These are phyloP conservation scores for Hymenochirus boettgeri DNA, from an alignment of 2,113 vertebrate species.

Conservation along the genomic window DNA sequence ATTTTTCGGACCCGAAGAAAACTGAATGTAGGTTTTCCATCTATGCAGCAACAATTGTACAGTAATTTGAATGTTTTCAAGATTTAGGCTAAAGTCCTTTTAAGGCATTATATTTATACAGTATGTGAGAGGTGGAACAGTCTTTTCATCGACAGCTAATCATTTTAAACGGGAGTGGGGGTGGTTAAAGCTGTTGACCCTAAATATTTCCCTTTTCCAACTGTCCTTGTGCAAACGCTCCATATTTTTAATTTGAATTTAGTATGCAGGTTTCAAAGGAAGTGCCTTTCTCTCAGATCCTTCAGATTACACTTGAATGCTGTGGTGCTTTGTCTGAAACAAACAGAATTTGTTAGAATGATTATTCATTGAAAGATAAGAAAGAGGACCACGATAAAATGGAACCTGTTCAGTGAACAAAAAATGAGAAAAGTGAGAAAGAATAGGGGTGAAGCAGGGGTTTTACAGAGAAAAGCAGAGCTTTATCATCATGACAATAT, in stretches of 20 bases:
- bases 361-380: neutral
- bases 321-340: slow-evolving; percentile 3
- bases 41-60: too few species aligned
- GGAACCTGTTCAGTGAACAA: slow-evolving; percentile 24
- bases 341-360: neutral
- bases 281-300: slow-evolving; percentile 1
- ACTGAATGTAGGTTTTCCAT: neutral
- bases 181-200: neutral
- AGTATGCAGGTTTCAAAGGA: neutral
- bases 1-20: neutral
- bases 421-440: slow-evolving; percentile 17
- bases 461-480: slow-evolving; percentile 13
- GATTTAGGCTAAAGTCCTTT: neutral
- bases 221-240: neutral
- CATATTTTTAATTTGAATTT: slow-evolving; percentile 8
- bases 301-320: neutral
- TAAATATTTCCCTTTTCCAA: slow-evolving; percentile 1
- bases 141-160: neutral
- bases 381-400: too few species aligned
- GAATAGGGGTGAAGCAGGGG: slow-evolving; percentile 9
- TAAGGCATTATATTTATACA: neutral
- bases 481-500: slow-evolving; percentile 13
- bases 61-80: neutral
- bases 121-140: neutral
- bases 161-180: neutral